Base-by-base conservation (phyloP, 2,797 vertebrate genomes). In the Rhinichthys osculus region DNA sequence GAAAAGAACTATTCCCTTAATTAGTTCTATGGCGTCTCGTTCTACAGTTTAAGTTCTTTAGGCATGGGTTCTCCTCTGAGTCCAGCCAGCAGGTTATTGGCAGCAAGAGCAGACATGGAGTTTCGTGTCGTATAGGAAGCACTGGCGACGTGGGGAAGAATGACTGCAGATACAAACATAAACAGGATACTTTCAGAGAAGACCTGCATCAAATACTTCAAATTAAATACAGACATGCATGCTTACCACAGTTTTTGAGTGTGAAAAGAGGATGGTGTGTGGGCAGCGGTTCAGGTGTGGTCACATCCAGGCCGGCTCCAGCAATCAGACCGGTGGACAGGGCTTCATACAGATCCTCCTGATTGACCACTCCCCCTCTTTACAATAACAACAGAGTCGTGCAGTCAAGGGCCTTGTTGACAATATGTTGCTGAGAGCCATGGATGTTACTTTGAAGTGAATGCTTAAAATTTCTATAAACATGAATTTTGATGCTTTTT, bases 81-180 rank as follows among this genome's bases (percentile, higher is more conserved):
- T 69, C 96, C 96, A 0, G 94, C 94, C 14, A 97, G 93, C 82
- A 97, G 94, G 90, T 97, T 97, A 85, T 95, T 96, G 42, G 93
- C 95, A 16, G 96, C 95, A 84, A 97, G 89, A 13, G 91, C 91
- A 5, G 96, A 96, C 96, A 97, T 97, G 92, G 92, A 92, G 7
- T 96, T 96, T 9, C 96, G 95, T 40, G 96, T 97, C 16, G 89
- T 89, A 57, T 95, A 94, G 21, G 96, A 94, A 5, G 96, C 96
- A 70, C 96, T 97, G 27, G 96, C 96, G 57, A 97, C 93, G 66
- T 97, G 96, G 4, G 96, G 96, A 38, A 97, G 95, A 88, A 97
- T 96, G 82, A 96, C 96, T 97, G 92, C 38, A 85, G 88, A 78
- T 50, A 70, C 62, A 89, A 17, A 85, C n/a, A 83, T 13, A 88